phyloP scores from a whole-genome alignment of 2,113 vertebrate species.

The Phalacrocorax carbo region DNA sequence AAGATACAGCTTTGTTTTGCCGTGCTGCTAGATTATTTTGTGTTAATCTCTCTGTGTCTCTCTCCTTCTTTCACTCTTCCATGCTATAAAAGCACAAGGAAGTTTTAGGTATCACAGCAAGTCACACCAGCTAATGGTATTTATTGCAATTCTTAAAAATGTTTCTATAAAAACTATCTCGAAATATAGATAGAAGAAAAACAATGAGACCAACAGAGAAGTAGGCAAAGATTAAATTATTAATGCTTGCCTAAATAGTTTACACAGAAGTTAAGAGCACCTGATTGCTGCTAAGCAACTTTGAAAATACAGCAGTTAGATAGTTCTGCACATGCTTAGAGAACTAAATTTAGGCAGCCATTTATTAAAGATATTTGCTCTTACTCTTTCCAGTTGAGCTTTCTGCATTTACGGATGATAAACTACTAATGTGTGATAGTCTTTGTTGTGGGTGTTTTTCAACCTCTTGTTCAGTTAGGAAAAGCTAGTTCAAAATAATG shows the following conservation, averaged over 20 bases:
- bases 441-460: not conserved
- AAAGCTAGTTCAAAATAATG: not conserved
- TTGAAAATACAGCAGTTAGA: not conserved
- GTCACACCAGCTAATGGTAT: not conserved
- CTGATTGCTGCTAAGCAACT: not conserved
- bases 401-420: not conserved
- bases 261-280: not conserved
- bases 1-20: not conserved
- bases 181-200: not conserved
- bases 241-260: not conserved
- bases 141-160: not conserved
- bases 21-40: not conserved
- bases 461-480: not conserved
- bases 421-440: not conserved
- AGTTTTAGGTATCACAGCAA: not conserved
- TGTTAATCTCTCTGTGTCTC: not conserved
- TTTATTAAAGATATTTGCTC: not conserved
- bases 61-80: not conserved
- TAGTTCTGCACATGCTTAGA: not conserved
- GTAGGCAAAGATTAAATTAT: not conserved
- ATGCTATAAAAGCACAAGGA: not conserved
- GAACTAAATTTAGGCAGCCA: not conserved
- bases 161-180: not conserved
- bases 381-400: not conserved
- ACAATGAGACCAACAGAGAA: not conserved